Conservation (phyloP, 2,113 vertebrate species). For the Atractosteus spatula region DNA sequence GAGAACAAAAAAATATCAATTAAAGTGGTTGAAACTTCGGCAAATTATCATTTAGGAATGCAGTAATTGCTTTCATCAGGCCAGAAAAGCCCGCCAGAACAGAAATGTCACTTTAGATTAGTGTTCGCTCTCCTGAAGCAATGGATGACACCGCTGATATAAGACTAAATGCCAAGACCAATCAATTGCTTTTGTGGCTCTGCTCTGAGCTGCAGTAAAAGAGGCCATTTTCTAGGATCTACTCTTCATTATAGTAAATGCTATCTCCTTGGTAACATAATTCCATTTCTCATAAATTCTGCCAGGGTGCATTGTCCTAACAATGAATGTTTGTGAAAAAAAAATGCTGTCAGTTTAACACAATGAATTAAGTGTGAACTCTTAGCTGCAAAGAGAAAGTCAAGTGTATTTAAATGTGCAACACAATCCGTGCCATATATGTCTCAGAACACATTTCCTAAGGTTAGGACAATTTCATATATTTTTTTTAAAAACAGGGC, state of each 20-base stretch:
- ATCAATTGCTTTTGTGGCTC: conserved; percentile 92
- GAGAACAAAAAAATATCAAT: conserved; percentile 82
- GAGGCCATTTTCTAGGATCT: conserved; percentile 85
- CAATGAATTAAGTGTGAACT: conserved; percentile 76
- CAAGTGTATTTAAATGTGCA: background rate
- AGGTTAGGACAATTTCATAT: background rate
- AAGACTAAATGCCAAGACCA: conserved; percentile 94
- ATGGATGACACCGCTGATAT: conserved; percentile 93
- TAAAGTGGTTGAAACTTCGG: conserved; percentile 81
- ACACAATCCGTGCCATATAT: background rate
- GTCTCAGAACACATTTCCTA: background rate
- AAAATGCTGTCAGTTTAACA: conserved; percentile 78
- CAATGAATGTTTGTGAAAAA: conserved; percentile 77
- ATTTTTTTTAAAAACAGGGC: too few species aligned
- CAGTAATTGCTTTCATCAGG: conserved; percentile 96
- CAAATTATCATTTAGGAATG: conserved; percentile 88
- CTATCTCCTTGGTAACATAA: conserved; percentile 92
- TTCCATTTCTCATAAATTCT: conserved; percentile 86
- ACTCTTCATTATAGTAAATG: conserved; percentile 91
- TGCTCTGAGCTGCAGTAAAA: conserved; percentile 81
- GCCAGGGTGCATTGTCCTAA: conserved; percentile 79
- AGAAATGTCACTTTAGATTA: conserved; percentile 99
- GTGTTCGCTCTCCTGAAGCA: conserved; percentile 91
- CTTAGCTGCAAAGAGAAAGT: background rate
- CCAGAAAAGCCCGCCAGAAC: conserved; percentile 92